Conservation (phyloP, 2,113 vertebrate genomes). For the Gambusia affinis region DNA sequence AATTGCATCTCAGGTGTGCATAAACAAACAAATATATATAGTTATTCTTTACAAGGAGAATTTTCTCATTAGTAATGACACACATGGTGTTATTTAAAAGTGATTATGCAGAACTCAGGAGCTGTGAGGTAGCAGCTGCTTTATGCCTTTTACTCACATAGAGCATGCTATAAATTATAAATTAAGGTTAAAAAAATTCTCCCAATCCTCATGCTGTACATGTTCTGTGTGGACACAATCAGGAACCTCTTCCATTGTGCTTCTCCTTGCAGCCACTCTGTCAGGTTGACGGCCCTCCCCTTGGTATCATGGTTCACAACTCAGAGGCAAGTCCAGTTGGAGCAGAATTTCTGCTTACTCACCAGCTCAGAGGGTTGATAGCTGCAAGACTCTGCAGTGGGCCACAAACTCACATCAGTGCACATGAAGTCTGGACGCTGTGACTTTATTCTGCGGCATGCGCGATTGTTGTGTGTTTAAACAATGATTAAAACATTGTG, state of each 20-base stretch:
- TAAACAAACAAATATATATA: neutral
- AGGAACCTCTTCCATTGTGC: slow-evolving; percentile 17
- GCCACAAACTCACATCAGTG: slow-evolving; percentile 16
- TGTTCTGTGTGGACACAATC: slow-evolving; percentile 29
- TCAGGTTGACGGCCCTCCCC: slow-evolving; percentile 43
- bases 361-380: slow-evolving; percentile 69
- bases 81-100: slow-evolving; percentile 8
- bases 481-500: neutral
- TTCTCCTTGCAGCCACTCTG: slow-evolving; percentile 30
- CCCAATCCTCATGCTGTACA: slow-evolving; percentile 23
- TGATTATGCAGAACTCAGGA: slow-evolving; percentile 27
- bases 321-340: slow-evolving; percentile 47
- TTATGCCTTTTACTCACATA: slow-evolving; percentile 38
- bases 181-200: slow-evolving; percentile 63
- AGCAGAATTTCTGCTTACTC: slow-evolving; percentile 76
- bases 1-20: neutral
- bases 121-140: slow-evolving; percentile 49
- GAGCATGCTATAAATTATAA: slow-evolving; percentile 29
- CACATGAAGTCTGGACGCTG: slow-evolving; percentile 3
- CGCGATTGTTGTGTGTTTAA: slow-evolving; percentile 2
- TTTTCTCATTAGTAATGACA: slow-evolving; percentile 7
- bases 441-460: slow-evolving; percentile 22
- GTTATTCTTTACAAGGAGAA: slow-evolving; percentile 10
- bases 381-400: slow-evolving; percentile 59
- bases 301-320: slow-evolving; percentile 22